Evolutionary conservation across 2,113 vertebrate genomes (phyloP), one percentile per base, ranked within the genome.

Genomic region (Gobiocypris rarus): DNA sequence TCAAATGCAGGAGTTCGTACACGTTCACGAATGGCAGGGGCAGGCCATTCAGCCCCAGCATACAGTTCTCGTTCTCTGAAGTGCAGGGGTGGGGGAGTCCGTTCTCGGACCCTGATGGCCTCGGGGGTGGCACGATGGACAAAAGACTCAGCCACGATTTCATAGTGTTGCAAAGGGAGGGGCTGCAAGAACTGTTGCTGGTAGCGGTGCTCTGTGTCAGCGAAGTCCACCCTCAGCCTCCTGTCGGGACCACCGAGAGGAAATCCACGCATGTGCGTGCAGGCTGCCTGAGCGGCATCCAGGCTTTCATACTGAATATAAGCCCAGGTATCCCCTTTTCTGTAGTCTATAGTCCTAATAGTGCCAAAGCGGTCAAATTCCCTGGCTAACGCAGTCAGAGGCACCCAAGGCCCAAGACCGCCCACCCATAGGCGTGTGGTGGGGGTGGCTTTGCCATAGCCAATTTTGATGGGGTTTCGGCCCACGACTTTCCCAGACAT

Each of bases 281-380:
- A 99, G 0, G 97, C 97, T 0, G 98, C 98, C 90, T 98, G 97
- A 1, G 98, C 97, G 2, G 98, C 98, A 0, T 99, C 98, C 92
- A 99, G 88, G 89, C 98, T 99, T 89, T 99, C 98, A 24, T 99
- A 99, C 90, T 99, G 98, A 90, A 99, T 99, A 34, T 99, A 99
- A 0, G 98, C 98, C 97, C 97, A 99, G 0, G 95, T 97, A 90
- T 99, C 97, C 17, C 98, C 98, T 87, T 99, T 99, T 81, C 97
- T 95, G 89, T 99, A 99, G 90, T 99, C 98, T 73, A 99, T 99
- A 15, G 96, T 98, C 89, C 98, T 94, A 83, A 99, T 99, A 45
- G 98, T 99, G 85, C 97, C 98, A 92, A 99, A 99, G 15, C 98
- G 96, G 88, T 99, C 98, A 92, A 99, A 99, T 82, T 99, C 98